Evolutionary conservation across 2,113 vertebrate genomes (phyloP).

Genomic region (zebrafish (Danio rerio)): DNA sequence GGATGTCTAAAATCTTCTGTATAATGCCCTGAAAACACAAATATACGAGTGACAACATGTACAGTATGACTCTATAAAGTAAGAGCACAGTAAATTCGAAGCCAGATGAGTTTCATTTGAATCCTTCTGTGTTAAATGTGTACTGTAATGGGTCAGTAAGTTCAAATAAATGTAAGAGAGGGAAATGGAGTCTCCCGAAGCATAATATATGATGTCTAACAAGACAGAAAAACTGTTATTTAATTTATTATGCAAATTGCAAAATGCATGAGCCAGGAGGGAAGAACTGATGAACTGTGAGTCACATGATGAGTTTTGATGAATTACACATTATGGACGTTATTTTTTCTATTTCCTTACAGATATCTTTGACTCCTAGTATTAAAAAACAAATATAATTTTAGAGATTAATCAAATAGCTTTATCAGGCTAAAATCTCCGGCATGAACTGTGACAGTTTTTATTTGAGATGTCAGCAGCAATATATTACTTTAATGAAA

Average conservation of each 20-base stretch:
- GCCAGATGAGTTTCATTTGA: neutral
- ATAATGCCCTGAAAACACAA: slow-evolving; percentile 86
- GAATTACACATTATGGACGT: neutral
- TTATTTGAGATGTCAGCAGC: neutral
- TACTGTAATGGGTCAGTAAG: neutral
- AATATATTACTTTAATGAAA: neutral
- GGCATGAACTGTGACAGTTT: neutral
- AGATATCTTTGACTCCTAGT: neutral
- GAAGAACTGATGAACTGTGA: neutral
- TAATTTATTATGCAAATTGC: slow-evolving; percentile 28
- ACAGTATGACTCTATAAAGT: neutral
- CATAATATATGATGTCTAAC: slow-evolving; percentile 25
- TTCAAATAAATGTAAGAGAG: slow-evolving; percentile 4
- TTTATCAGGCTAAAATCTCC: neutral
- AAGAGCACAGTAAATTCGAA: neutral
- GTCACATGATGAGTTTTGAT: slow-evolving; percentile 1
- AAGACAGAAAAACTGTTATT: slow-evolving; percentile 28
- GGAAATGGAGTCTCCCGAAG: neutral
- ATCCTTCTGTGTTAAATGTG: slow-evolving; percentile 6
- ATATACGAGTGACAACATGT: neutral
- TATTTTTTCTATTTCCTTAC: neutral
- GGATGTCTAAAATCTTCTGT: slow-evolving; percentile 97
- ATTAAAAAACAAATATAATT: neutral
- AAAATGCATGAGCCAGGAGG: slow-evolving; percentile 13
- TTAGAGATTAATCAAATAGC: neutral